Base-by-base conservation (phyloP, 2,888 invertebrate species). In the Zonitis immaculata region DNA sequence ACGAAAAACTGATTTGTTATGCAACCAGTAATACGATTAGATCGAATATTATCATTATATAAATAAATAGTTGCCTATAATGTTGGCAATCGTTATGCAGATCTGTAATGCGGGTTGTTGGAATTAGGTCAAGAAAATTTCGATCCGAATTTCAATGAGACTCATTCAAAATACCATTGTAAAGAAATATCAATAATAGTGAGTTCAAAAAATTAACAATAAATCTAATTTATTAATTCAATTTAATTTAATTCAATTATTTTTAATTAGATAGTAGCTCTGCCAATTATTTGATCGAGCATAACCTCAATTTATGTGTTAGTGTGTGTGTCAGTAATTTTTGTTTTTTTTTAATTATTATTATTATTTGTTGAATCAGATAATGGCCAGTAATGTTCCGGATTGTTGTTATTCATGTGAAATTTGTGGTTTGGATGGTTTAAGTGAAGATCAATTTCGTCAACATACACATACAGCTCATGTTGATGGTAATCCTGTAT, bases 401-500 rank as follows among this genome's bases (percentile, higher is more conserved):
- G 82, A 81, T 67, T 74, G 81, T 65, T 79, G 75, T 67, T 82
- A 85, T 73, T 83, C 86, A 49, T 92, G 91, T 76, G 89, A 91
- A 76, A 88, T 91, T 58, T 92, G 92, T 73, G 91, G 91, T n/a
- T 82, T 87, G 59, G 89, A 89, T 65, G 88, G 88, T 16, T 79
- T 91, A 56, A 85, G 84, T 54, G 89, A 89, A 71, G 88, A 88
- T 57, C 84, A 88, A 62, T 87, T 91, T 84, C 78, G 89, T 57
- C 79, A 84, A 16, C 92, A 92, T 73, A 89, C 90, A 55, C 80
- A 87, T 50, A 81, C 87, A 43, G 87, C 85, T 62, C 91, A 91
- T 72, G 84, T 91, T 8, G 87, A 88, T 57, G 89, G 89, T 1
- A 83, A 86, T 58, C 85, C 86, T 8, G 85, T 86, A 46, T 91